These are phyloP conservation scores for Temnothorax nylanderi DNA, from an alignment of 1,140 invertebrate genomes.

Conservation along the genomic window DNA sequence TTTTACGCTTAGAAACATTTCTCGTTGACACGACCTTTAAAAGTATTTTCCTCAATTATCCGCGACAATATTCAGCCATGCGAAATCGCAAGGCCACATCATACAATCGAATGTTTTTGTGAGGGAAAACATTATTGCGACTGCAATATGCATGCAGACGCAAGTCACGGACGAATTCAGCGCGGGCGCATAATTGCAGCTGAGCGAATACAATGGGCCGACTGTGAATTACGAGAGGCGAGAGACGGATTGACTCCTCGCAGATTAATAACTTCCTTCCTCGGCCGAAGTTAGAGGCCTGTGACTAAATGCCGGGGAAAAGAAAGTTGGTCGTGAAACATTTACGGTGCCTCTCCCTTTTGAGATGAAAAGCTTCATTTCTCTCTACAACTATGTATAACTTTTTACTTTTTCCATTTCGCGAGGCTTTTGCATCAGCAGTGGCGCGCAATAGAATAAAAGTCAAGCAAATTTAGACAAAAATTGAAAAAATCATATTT, in stretches of 20 bases:
- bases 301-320: conserved; percentile 71
- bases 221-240: conserved; percentile 48
- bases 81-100: background rate
- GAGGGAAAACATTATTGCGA: conserved; percentile 4
- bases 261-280: conserved; percentile 74
- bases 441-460: background rate
- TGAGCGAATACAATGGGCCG: conserved; percentile 66
- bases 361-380: background rate
- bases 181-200: conserved; percentile 63
- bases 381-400: conserved; percentile 26
- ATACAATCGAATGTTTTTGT: conserved; percentile 42
- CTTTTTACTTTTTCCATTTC: conserved; percentile 57
- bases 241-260: conserved; percentile 70
- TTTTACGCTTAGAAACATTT: background rate
- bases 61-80: background rate
- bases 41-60: background rate
- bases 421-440: background rate
- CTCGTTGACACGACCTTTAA: background rate
- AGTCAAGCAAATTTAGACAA: background rate
- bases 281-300: conserved; percentile 59
- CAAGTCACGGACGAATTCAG: conserved; percentile 61
- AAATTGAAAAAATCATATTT: conserved; percentile 25
- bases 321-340: conserved; percentile 72
- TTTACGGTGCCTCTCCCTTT: conserved; percentile 45
- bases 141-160: conserved; percentile 29